phyloP scores from a whole-genome alignment of 2,797 vertebrate genomes.

The Australoheros facetus region DNA sequence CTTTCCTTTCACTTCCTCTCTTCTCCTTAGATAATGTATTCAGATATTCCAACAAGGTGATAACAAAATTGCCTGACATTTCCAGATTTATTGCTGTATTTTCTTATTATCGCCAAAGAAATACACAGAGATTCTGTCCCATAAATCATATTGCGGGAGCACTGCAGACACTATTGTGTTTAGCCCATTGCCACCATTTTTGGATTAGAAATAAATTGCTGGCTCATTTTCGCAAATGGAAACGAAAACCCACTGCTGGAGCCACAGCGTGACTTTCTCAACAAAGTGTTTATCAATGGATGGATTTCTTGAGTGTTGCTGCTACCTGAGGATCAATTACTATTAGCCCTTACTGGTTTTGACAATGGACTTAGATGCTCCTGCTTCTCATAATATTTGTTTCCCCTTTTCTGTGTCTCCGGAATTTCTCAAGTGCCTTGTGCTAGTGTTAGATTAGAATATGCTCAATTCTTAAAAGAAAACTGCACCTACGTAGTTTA shows the following conservation, averaged over 20 bases:
- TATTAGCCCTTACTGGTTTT: slow-evolving; percentile 76
- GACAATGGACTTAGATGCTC: slow-evolving; percentile 74
- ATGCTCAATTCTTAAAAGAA: slow-evolving; percentile 48
- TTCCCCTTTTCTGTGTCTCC: slow-evolving; percentile 54
- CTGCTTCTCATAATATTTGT: slow-evolving; percentile 68
- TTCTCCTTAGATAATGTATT: slow-evolving; percentile 75
- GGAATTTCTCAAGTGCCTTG: slow-evolving; percentile 27
- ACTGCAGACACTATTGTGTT: slow-evolving; percentile 76
- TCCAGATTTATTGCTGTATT: slow-evolving; percentile 87
- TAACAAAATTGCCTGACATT: slow-evolving; percentile 86
- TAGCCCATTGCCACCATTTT: slow-evolving; percentile 73
- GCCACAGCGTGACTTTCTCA: slow-evolving; percentile 70
- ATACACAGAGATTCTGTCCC: slow-evolving; percentile 82
- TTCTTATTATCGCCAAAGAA: slow-evolving; percentile 84
- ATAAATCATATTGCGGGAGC: slow-evolving; percentile 84
- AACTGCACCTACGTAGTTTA: slow-evolving; percentile 55
- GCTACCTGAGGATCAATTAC: slow-evolving; percentile 78
- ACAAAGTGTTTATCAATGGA: slow-evolving; percentile 80
- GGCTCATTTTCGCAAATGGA: slow-evolving; percentile 83
- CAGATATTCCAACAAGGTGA: slow-evolving; percentile 84
- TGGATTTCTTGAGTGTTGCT: slow-evolving; percentile 77
- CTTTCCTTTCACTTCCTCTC: slow-evolving; percentile 16
- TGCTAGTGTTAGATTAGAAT: slow-evolving; percentile 47
- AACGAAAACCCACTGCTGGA: slow-evolving; percentile 72
- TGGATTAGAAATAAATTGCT: slow-evolving; percentile 84